phyloP scores from a whole-genome alignment of 2,797 vertebrate genomes.

The Silurus aristotelis region DNA sequence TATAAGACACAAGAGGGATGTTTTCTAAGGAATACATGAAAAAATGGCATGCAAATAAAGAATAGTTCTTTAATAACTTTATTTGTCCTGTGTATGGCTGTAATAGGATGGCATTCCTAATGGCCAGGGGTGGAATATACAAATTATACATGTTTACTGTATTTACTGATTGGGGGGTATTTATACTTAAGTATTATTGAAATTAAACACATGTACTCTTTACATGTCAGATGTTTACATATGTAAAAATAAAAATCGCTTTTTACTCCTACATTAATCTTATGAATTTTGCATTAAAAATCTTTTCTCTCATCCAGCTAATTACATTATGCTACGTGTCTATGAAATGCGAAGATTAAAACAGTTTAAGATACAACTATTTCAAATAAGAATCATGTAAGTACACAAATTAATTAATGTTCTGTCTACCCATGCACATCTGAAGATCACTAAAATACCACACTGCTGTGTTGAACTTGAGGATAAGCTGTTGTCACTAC shows the following conservation, averaged over 20 bases:
- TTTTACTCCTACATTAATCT: not conserved
- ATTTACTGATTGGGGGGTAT: not conserved
- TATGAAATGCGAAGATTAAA: no score
- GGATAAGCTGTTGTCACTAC: no score
- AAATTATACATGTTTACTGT: not conserved
- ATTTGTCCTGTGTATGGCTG: not conserved
- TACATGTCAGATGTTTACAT: not conserved
- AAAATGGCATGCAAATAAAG: slow-evolving; percentile 41
- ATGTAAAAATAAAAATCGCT: not conserved
- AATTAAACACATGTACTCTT: not conserved
- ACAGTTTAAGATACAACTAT: no score
- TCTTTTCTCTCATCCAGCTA: no score
- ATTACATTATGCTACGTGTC: no score
- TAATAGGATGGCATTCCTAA: not conserved
- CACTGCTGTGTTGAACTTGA: no score
- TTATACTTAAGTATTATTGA: not conserved
- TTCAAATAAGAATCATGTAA: no score
- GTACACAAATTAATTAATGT: no score
- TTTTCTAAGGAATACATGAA: not conserved
- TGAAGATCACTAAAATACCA: no score
- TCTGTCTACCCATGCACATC: no score
- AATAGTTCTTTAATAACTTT: slow-evolving; percentile 23
- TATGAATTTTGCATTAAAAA: not conserved
- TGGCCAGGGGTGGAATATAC: not conserved
- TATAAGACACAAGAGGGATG: no score